A percentile compares a stretch with the other conserved stretches of the same genome.
phyloP scores from a whole-genome alignment of 2,113 vertebrate genomes.

The Aleadryas rufinucha region DNA sequence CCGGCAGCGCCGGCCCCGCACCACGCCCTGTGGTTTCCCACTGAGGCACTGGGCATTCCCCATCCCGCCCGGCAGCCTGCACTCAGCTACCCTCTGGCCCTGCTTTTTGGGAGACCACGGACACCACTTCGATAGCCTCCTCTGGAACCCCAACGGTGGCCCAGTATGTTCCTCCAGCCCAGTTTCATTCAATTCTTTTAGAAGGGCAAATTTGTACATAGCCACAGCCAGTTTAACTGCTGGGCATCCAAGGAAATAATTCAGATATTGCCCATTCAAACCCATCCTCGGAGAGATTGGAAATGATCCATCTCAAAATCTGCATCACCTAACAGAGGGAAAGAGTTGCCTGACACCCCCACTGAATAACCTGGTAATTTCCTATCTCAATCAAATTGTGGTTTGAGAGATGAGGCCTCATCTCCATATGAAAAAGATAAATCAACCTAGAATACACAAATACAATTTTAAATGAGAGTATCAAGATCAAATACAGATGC shows the following conservation, averaged over 20 bases:
- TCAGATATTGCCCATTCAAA: not conserved
- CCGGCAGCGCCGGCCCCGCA: fast-evolving
- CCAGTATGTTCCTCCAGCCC: not conserved
- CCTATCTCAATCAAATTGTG: not conserved
- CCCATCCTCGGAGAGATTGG: not conserved
- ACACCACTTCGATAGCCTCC: not conserved
- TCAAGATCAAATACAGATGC: constrained; percentile 27
- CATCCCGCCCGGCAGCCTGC: not conserved
- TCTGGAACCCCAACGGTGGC: not conserved
- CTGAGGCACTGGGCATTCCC: not conserved
- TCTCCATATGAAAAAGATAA: constrained; percentile 18
- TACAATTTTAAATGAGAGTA: not conserved
- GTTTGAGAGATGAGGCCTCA: not conserved
- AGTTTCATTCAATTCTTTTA: not conserved
- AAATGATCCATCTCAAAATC: not conserved
- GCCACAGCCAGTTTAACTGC: not conserved
- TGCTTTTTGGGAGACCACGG: not conserved
- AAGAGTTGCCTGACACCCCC: not conserved
- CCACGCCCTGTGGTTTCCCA: not conserved
- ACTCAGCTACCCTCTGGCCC: not conserved
- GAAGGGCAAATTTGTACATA: not conserved
- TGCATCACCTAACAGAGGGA: not conserved
- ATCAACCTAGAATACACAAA: constrained; percentile 22
- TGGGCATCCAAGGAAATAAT: not conserved
- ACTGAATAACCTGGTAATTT: not conserved